These are phyloP conservation scores for Elysia crispata DNA, from an alignment of 2,888 invertebrate species.

Conservation along the genomic window DNA sequence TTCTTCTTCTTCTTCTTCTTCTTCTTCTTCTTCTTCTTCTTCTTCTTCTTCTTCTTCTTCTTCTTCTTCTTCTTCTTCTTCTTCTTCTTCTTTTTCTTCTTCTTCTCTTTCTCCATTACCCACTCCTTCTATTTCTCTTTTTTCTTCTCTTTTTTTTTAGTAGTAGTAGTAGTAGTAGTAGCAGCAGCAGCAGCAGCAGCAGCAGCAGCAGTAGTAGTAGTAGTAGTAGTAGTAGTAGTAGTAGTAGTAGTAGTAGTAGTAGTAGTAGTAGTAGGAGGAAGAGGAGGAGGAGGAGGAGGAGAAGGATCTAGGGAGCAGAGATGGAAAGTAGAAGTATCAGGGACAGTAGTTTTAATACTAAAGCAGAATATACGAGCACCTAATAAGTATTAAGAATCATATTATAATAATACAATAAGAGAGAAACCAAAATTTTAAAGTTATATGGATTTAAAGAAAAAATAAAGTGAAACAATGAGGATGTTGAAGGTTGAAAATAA, in stretches of 20 bases:
- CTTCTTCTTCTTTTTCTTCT: slow-evolving; percentile 1
- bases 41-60: too few relatives aligned
- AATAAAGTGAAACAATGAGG: too few relatives aligned
- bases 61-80: too few relatives aligned
- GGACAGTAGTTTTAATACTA: neutral
- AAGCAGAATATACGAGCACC: too few relatives aligned
- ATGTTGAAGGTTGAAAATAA: too few relatives aligned
- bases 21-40: too few relatives aligned
- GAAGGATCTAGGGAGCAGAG: neutral
- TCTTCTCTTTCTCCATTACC: neutral
- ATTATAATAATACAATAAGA: too few relatives aligned
- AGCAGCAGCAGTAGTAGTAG: too few relatives aligned
- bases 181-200: neutral
- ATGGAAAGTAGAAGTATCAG: neutral
- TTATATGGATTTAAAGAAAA: too few relatives aligned
- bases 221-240: slow-evolving; percentile 31
- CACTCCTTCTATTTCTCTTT: neutral
- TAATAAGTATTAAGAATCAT: too few relatives aligned
- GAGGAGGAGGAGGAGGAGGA: neutral
- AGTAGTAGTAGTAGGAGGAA: slow-evolving; percentile 25
- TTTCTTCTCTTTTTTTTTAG: neutral
- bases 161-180: neutral
- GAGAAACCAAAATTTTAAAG: too few relatives aligned
- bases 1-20: too few relatives aligned
- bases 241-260: slow-evolving; percentile 31